Evolutionary conservation across 2,888 invertebrate species (phyloP), one percentile per base, ranked within the genome.

Genomic region (Nowickia ferox): DNA sequence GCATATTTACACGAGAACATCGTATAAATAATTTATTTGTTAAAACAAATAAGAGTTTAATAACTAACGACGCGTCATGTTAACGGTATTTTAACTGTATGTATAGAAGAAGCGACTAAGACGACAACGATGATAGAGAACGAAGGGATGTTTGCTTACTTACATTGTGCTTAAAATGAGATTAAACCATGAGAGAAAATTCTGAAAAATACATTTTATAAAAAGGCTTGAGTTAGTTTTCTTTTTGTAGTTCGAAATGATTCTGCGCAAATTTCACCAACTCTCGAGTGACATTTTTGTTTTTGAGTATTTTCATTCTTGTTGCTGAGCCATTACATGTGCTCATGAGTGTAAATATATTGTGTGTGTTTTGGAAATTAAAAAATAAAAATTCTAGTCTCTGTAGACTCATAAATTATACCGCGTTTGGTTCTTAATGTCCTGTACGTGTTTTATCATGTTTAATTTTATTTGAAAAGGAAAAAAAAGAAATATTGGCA

Each of bases 21-120:
- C 86, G 72, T 86, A 87, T 88, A 87, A 88, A 88, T 88, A 87
- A 88, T 87, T 88, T 88, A 87, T 87, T 87, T 83, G 87, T 80
- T 85, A 88, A 85, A 88, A 88, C 87, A 88, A 88, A 87, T 87
- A 86, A 87, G 87, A 87, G 81, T 83, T 86, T 88, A 87, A 88
- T 88, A 87, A 87, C 87, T 84, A 86, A 83, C 87, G 88, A 87
- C 88, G 85, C 87, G 87, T 84, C 88, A 85, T 87, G 88, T 86
- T 88, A 88, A 88, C 88, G 84, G 87, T 81, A 87, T 87, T 87
- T 88, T 88, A 84, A 83, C 63, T 76, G 63, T 83, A 72, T 76
- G 63, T 83, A 76, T 51, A 59, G 72, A 40, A 19, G 22, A 42
- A 79, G 71, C 53, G 68, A 72, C 48, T 77, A 69, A 53, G 69